Evolutionary conservation across 2,888 invertebrate species (phyloP), one percentile per base, ranked within the genome.

Genomic region (Bugulina stolonifera): DNA sequence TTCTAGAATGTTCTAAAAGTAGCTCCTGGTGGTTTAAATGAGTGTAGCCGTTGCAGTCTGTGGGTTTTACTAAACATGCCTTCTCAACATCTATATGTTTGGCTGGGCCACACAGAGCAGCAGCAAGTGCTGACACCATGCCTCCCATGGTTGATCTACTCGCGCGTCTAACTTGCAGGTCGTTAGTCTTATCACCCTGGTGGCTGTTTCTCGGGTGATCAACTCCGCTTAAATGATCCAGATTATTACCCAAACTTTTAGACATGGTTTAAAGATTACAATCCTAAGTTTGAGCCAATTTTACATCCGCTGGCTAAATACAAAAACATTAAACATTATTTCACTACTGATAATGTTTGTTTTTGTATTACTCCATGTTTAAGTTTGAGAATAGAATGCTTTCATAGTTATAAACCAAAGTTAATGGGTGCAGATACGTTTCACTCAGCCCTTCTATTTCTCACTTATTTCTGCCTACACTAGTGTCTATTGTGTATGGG

Each of bases 331-430:
- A 43, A 64, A 64, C 32, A 64, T 64, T 64, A 27, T 64, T 64
- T 64, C 64, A 29, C 27, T 3, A 2, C 22, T 29, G 64, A 64
- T 32, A 64, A 64, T 64, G 64, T 64, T 64, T 64, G 64, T 64
- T 64, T 64, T 64, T 64, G 64, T 64, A 32, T 64, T 64, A 64
- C 27, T 64, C 64, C 64, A 64, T 64, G 25, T 14, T 34, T 64
- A 25, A 32, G 5, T 43, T 43, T 10, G 43, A 5, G 43, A 43
- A 43, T 10, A 43, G 43, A 43, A 43, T 43, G 43, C 10, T 5
- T 43, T n/a, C 18, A 43, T 43, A 18, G 10, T 43, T 43, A 18
- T 18, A 43, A 18, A 18, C 18, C 18, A 43, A 18, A 43, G 43
- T 43, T 43, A 43, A 43, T 43, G 10, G 18, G 43, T 43, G 43